These are phyloP conservation scores for Mamestra brassicae DNA, from an alignment of 2,888 invertebrate genomes.

Conservation along the genomic window DNA sequence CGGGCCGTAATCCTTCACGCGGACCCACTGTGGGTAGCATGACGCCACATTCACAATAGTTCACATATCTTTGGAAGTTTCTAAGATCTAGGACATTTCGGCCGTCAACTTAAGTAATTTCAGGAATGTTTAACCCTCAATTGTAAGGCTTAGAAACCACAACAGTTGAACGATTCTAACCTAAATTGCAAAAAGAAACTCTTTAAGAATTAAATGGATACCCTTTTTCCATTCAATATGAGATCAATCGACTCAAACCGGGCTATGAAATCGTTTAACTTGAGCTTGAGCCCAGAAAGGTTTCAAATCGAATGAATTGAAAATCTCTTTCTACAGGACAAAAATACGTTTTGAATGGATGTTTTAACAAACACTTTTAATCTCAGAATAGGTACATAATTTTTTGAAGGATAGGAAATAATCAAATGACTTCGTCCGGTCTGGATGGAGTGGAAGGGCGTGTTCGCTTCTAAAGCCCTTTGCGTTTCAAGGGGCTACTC, in stretches of 20 bases:
- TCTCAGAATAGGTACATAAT: background rate
- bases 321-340: background rate
- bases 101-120: no score
- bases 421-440: no score
- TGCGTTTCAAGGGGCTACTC: no score
- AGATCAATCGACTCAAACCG: conserved; percentile 37
- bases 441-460: no score
- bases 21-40: background rate
- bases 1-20: background rate
- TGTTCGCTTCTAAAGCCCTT: no score
- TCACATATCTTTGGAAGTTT: no score
- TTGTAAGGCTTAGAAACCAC: background rate
- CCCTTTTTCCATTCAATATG: conserved; percentile 26
- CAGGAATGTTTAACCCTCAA: background rate
- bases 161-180: background rate
- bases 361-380: background rate
- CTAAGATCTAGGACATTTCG: no score
- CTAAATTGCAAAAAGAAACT: conserved; percentile 14
- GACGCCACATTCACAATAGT: background rate
- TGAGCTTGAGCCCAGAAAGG: background rate
- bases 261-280: conserved; percentile 31
- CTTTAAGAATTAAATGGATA: conserved; percentile 8
- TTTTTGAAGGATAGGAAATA: no score
- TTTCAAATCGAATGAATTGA: conserved; percentile 21
- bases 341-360: background rate